Evolutionary conservation across 2,797 vertebrate species (phyloP), one percentile per base, ranked within the genome.

Genomic region (Tauraco hartlaubi): DNA sequence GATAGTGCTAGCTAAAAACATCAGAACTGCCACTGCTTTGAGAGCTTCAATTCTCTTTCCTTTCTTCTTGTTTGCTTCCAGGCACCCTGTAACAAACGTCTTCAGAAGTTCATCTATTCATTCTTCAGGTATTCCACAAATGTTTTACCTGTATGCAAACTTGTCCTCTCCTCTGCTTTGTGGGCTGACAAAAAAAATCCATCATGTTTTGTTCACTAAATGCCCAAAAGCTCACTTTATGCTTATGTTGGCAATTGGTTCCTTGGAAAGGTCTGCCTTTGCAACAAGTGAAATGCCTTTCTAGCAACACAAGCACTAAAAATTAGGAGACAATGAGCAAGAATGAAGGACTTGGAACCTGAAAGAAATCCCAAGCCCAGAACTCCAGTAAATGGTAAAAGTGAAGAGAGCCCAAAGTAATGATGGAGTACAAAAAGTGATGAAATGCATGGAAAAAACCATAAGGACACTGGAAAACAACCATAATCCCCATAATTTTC

Each of bases 401-500:
- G 35, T 66, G 2, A 1, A 46, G 46, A 6, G 46, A 54, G 85
- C 41, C 13, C 48, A 71, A 82, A 77, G 49, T 85, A 78, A 49
- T 31, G 48, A 29, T 21, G 31, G 39, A 85, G n/a, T 51, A 46
- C 26, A 63, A 41, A 48, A 74, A 18, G 5, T 12, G 7, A 62
- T 33, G 15, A 69, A 9, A 14, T 67, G 52, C 96, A 85, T 64
- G 44, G 63, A 93, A 97, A 86, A 88, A 37, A 59, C 13, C 75
- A 80, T 48, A 90, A 12, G 90, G 59, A 63, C 20, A 37, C 15
- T 69, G 54, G 25, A 73, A 88, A 93, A 21, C 73, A 85, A 29
- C 5, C 21, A 77, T 78, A 71, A 88, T 62, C 58, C 75, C 79
- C 35, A n/a, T 79, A 92, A 92, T 94, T 94, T 97, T 97, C 74